Evolutionary conservation across 2,797 vertebrate genomes (phyloP), one percentile per base, ranked within the genome.

Genomic region (Fratercula arctica): DNA sequence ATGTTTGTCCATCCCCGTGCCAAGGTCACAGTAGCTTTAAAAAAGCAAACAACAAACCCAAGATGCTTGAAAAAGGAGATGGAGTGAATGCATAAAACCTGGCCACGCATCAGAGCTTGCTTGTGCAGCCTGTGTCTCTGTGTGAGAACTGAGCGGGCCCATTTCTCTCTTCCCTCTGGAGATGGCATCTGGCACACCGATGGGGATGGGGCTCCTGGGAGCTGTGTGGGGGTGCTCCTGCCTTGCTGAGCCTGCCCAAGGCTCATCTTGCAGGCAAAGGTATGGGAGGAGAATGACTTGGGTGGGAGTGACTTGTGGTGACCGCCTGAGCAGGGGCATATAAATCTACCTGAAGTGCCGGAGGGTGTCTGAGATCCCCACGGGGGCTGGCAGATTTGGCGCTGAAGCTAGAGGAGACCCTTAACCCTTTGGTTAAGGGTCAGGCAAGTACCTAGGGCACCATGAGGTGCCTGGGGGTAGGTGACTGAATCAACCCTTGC

Each of bases 131-230:
- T 72, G 78, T 1, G 6, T 39, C 41, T 85, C 23, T 24, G n/a
- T 35, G 39, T 3, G 4, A 24, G 64, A 70, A 2, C 37, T 1
- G 0, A 19, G 76, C 1, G 3, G 33, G 6, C 46, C 26, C 16
- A n/a, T 82, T 64, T 73, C 6, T 43, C 21, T 63, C 10, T 64
- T 2, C 20, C 10, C 10, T 54, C 31, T 1, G 5, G 78, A 73
- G 51, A 5, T 1, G 10, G 66, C 87, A 82, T 15, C 33, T 0
- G 0, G 31, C 0, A 3, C 46, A 50, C 19, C 3, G 11, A 8
- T 0, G 1, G 25, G 69, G 33, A n/a, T 3, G 1, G 43, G 28
- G 31, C 35, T 89, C 28, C 67, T 59, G 54, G 48, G 33, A 60
- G 46, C 74, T 92, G 90, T 6, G 13, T 28, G 5, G 13, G 19